Evolutionary conservation across 2,888 invertebrate genomes (phyloP).

Genomic region (Pollenia labialis): DNA sequence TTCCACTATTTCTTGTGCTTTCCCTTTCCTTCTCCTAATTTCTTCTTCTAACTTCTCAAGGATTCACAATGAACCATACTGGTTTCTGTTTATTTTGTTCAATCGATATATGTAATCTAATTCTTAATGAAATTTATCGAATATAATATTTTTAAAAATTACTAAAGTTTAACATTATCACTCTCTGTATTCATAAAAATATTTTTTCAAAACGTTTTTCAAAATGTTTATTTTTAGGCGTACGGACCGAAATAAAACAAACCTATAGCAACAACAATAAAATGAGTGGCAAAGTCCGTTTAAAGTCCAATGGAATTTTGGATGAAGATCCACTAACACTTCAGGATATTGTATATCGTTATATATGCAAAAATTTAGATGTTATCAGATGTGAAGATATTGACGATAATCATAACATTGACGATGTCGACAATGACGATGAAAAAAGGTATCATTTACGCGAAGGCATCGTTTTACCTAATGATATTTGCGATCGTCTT

Average conservation of each 20-base stretch:
- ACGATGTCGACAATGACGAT: conserved; percentile 72
- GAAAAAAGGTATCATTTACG: conserved; percentile 83
- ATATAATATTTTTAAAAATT: no score
- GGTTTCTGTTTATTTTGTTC: no score
- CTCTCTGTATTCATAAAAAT: no score
- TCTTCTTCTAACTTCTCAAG: no score
- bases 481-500: conserved; percentile 88
- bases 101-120: no score
- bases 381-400: conserved; percentile 79
- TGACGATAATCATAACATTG: conserved; percentile 75
- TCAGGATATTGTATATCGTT: conserved; percentile 83
- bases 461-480: conserved; percentile 87
- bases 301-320: conserved; percentile 83
- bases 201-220: no score
- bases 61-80: no score
- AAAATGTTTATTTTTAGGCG: conserved; percentile 50
- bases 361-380: conserved; percentile 82
- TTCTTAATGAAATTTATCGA: no score
- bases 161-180: no score
- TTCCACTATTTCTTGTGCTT: no score
- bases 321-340: conserved; percentile 84
- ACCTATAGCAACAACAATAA: conserved; percentile 16
- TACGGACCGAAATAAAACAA: conserved; percentile 58
- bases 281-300: conserved; percentile 84
- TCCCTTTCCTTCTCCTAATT: no score